Conservation (phyloP, 2,113 vertebrate species). For the Coturnix japonica region DNA sequence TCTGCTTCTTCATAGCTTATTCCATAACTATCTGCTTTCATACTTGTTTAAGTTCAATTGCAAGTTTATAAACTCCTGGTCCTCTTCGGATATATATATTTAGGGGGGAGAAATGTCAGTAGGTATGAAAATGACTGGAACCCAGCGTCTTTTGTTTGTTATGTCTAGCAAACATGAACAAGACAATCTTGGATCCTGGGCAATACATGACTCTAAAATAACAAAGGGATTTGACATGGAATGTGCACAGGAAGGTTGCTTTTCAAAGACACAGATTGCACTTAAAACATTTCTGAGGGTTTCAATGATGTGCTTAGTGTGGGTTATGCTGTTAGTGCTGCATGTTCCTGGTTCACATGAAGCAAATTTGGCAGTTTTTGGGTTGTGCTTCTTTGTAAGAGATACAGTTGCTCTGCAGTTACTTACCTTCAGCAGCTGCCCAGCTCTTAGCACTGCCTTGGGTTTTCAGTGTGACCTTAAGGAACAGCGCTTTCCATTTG, state of each 20-base stretch:
- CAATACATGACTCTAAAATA: neutral
- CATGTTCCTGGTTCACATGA: rapidly evolving
- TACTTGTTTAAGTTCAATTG: neutral
- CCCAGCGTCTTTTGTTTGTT: neutral
- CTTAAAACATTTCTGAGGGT: neutral
- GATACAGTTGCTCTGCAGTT: neutral
- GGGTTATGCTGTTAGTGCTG: neutral
- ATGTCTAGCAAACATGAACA: neutral
- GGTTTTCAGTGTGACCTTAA: neutral
- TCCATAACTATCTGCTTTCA: neutral
- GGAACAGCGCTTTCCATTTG: neutral
- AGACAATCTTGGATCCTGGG: neutral
- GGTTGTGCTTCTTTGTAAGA: neutral
- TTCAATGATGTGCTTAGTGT: neutral
- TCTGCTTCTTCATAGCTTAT: neutral
- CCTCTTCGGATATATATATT: neutral
- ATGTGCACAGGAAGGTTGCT: neutral
- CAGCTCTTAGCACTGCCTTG: neutral
- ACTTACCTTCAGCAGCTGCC: neutral
- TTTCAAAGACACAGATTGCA: neutral
- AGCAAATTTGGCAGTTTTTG: neutral
- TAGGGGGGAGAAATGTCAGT: neutral
- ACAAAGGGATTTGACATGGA: neutral
- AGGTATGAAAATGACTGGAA: neutral
- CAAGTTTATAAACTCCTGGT: neutral